These are phyloP conservation scores for Vidua macroura DNA, from an alignment of 2,113 vertebrate genomes.

Conservation along the genomic window DNA sequence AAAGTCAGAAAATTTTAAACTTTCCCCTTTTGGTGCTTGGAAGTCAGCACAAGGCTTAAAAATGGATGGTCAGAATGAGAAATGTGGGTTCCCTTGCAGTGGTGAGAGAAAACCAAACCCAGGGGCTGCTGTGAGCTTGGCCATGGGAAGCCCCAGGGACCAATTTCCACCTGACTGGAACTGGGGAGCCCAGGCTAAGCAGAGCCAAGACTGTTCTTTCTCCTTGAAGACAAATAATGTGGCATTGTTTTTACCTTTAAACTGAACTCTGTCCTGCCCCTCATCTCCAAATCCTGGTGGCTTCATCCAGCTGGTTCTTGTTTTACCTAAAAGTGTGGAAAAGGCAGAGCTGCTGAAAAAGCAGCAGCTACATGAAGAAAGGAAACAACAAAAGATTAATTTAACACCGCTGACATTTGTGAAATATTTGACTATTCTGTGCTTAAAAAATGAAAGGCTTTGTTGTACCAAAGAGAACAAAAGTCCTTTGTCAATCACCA, in stretches of 20 bases:
- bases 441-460: background rate
- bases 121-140: background rate
- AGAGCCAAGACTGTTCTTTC: background rate
- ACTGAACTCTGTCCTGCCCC: background rate
- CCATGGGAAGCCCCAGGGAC: background rate
- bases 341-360: background rate
- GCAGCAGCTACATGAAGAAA: background rate
- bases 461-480: background rate
- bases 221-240: background rate
- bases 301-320: background rate
- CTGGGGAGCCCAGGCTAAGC: background rate
- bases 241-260: background rate
- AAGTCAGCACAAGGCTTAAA: background rate
- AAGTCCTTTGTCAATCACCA: conserved; percentile 17
- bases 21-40: background rate
- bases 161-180: background rate
- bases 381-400: background rate
- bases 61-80: too few species aligned
- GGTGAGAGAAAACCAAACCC: background rate
- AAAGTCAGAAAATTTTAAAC: background rate
- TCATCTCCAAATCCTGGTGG: background rate
- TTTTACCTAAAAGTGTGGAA: background rate
- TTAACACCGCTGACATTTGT: background rate
- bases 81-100: background rate
- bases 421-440: background rate